phyloP scores from a whole-genome alignment of 2,888 invertebrate genomes.

The Camptogramma bilineatum region DNA sequence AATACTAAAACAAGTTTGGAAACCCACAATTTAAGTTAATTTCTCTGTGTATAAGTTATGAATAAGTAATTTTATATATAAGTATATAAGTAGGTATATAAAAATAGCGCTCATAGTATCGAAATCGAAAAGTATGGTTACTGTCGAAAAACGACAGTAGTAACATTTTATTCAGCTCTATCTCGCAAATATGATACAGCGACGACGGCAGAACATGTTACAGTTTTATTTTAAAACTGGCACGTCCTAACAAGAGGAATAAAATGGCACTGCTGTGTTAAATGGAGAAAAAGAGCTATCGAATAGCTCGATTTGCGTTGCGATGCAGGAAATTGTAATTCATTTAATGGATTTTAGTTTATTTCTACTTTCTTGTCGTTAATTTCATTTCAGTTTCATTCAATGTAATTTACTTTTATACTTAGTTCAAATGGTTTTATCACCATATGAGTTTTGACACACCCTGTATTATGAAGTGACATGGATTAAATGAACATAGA shows the following conservation, averaged over 20 bases:
- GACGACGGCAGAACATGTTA: constrained; percentile 9
- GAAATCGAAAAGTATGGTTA: too few relatives aligned
- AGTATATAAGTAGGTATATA: too few relatives aligned
- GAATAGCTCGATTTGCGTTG: constrained; percentile 6
- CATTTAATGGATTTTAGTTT: background rate
- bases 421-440: too few relatives aligned
- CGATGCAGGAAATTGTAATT: constrained; percentile 3
- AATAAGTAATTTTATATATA: too few relatives aligned
- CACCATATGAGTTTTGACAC: too few relatives aligned
- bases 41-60: too few relatives aligned
- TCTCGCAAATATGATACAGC: constrained; percentile 1
- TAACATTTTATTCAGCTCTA: background rate
- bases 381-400: background rate
- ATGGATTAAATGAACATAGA: too few relatives aligned
- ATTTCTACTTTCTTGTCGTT: background rate
- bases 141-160: too few relatives aligned
- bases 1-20: too few relatives aligned
- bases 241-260: constrained; percentile 8
- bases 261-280: constrained; percentile 4
- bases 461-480: too few relatives aligned
- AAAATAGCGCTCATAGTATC: too few relatives aligned
- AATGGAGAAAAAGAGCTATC: constrained; percentile 11
- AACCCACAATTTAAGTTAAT: too few relatives aligned
- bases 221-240: constrained; percentile 9
- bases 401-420: background rate